These are phyloP conservation scores for Tromatobia lineatoria DNA, from an alignment of 2,888 invertebrate genomes.

Conservation along the genomic window DNA sequence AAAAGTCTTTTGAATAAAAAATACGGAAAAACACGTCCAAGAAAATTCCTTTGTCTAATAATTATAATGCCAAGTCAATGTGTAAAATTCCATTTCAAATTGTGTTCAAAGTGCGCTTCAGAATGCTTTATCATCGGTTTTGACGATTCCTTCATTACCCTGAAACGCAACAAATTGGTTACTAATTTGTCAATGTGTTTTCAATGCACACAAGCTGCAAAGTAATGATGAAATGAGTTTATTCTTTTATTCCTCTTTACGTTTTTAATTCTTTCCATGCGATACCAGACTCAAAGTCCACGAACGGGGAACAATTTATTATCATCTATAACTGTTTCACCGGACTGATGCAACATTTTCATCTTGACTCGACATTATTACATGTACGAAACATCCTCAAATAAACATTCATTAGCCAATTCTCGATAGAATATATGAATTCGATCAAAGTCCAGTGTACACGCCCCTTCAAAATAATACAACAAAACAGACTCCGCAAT, in stretches of 20 bases:
- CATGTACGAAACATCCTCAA: constrained; percentile 3
- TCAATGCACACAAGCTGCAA: not conserved
- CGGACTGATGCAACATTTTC: constrained; percentile 24
- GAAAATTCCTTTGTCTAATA: not conserved
- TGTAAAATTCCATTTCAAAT: not conserved
- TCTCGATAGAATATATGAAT: constrained; percentile 6
- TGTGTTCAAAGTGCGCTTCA: not conserved
- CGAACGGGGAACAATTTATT: constrained; percentile 6
- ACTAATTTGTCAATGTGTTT: constrained; percentile 4
- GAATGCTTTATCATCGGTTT: not conserved
- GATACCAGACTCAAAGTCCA: constrained; percentile 31
- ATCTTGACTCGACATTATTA: constrained; percentile 18
- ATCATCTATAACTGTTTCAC: constrained; percentile 14
- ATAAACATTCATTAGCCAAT: constrained; percentile 24
- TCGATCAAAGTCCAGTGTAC: constrained; percentile 29
- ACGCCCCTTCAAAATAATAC: not conserved
- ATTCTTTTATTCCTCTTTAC: constrained; percentile 6
- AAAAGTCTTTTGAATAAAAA: not conserved
- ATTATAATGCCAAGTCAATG: not conserved
- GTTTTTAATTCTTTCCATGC: constrained; percentile 30
- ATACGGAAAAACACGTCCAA: not conserved
- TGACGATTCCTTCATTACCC: not conserved
- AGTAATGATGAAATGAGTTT: constrained; percentile 4
- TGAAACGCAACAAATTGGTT: not conserved
- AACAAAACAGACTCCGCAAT: constrained; percentile 22